phyloP scores from a whole-genome alignment of 2,113 vertebrate species.

The Saguinus midas region DNA sequence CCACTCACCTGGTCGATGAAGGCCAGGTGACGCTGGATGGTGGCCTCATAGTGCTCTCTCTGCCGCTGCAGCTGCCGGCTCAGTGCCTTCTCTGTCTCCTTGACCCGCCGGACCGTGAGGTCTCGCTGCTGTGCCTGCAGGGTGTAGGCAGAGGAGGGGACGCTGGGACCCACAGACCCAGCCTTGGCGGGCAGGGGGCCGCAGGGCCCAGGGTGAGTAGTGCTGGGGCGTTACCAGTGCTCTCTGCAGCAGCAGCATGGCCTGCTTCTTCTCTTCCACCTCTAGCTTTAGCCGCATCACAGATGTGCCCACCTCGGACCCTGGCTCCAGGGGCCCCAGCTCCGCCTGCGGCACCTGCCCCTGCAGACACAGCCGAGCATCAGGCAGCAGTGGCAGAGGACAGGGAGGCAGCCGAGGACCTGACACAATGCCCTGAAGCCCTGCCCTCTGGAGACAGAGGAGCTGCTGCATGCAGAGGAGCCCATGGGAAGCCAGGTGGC shows the following conservation, averaged over 20 bases:
- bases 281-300: constrained; percentile 92
- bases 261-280: constrained; percentile 93
- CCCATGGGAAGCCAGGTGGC: neutral
- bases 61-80: constrained; percentile 88
- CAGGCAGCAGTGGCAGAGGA: neutral
- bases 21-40: constrained; percentile 93
- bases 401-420: too few relatives aligned
- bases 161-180: neutral
- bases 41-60: constrained; percentile 93
- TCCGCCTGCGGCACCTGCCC: constrained; percentile 88
- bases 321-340: constrained; percentile 84
- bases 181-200: neutral
- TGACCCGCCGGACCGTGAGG: constrained; percentile 87
- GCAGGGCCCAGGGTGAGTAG: neutral
- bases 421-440: accelerated
- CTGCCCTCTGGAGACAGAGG: neutral
- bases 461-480: too few relatives aligned
- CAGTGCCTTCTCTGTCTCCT: constrained; percentile 92
- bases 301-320: constrained; percentile 84
- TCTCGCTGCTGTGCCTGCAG: constrained; percentile 92
- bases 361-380: constrained; percentile 41
- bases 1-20: constrained; percentile 95
- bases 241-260: constrained; percentile 89
- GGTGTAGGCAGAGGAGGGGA: accelerated
- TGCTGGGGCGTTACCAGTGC: constrained; percentile 86